Evolutionary conservation across 2,113 vertebrate species (phyloP).

Genomic region (Misgurnus anguillicaudatus): DNA sequence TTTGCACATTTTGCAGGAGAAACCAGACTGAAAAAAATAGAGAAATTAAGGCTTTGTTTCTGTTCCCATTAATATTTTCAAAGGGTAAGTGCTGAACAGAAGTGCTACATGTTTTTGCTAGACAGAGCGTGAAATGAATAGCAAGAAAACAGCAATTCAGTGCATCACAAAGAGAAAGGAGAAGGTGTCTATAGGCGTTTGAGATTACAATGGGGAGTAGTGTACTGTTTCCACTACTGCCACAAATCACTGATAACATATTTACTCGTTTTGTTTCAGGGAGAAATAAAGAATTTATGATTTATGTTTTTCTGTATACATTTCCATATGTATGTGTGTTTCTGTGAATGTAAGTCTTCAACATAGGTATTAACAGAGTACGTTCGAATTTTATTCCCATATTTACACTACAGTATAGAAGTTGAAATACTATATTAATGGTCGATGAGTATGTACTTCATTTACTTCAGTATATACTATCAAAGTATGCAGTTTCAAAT

Average conservation of each 20-base stretch:
- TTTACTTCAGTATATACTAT: too few species aligned
- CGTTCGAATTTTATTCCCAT: too few species aligned
- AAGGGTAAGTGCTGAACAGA: conserved; percentile 32
- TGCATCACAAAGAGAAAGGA: not conserved
- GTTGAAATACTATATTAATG: too few species aligned
- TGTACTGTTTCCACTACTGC: conserved; percentile 12
- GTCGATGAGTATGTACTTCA: too few species aligned
- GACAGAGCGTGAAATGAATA: conserved; percentile 53
- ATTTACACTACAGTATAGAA: too few species aligned
- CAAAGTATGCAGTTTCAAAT: too few species aligned
- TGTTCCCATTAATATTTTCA: conserved; percentile 24
- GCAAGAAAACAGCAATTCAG: conserved; percentile 27
- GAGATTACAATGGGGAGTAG: conserved; percentile 25
- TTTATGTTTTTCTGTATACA: not conserved
- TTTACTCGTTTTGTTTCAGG: conserved; percentile 30
- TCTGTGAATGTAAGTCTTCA: not conserved
- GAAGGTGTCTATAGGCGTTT: too few species aligned
- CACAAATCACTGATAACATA: conserved; percentile 47
- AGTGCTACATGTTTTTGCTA: conserved; percentile 35
- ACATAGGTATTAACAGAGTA: too few species aligned
- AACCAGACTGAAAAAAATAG: not conserved
- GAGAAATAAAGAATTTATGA: not conserved
- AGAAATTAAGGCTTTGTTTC: conserved; percentile 15
- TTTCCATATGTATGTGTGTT: not conserved
- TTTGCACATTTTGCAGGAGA: not conserved